These are phyloP conservation scores for Elanus axillaris DNA, from an alignment of 2,113 vertebrate species.

Conservation along the genomic window DNA sequence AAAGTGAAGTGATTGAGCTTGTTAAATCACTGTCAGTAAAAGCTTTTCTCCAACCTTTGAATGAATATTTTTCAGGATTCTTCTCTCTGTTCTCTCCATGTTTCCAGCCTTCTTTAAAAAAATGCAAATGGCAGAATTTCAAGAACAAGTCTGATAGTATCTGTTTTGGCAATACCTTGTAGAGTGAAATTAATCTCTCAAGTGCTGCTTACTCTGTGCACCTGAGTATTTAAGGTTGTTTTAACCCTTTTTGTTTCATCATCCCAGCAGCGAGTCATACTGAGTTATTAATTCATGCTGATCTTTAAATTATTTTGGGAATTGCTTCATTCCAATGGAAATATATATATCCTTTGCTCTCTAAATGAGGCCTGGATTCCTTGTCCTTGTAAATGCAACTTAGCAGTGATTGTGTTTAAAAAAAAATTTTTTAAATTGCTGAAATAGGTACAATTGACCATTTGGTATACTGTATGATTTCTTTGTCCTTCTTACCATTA, in stretches of 20 bases:
- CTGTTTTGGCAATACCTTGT: background rate
- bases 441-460: background rate
- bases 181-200: background rate
- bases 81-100: background rate
- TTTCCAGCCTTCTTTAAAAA: background rate
- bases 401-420: background rate
- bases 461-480: background rate
- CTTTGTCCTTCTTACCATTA: background rate
- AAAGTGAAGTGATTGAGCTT: background rate
- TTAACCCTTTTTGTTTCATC: background rate
- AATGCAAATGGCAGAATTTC: background rate
- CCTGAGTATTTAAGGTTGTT: background rate
- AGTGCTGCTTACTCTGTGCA: background rate
- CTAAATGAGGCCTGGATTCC: background rate
- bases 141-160: background rate
- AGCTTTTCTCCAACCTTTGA: background rate
- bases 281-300: background rate
- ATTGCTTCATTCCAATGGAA: background rate
- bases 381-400: background rate
- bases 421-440: background rate
- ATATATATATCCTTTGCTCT: background rate
- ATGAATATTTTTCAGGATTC: background rate
- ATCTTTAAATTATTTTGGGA: background rate
- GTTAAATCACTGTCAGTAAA: background rate
- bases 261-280: background rate